Evolutionary conservation across 2,113 vertebrate species (phyloP).

Genomic region (Nymphicus hollandicus): DNA sequence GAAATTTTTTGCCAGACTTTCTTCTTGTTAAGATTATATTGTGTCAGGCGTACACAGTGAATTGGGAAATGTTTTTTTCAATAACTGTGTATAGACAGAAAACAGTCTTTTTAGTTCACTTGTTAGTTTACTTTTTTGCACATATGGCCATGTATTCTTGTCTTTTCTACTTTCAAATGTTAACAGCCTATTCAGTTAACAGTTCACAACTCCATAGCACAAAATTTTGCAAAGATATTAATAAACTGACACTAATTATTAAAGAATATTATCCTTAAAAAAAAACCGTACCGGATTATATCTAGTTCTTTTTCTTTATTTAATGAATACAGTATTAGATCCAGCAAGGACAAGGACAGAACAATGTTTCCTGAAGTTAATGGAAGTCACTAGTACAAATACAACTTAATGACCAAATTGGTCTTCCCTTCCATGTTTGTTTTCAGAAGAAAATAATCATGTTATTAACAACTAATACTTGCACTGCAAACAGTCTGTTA

Average conservation of each 20-base stretch:
- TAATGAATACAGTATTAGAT: not conserved
- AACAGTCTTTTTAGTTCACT: not conserved
- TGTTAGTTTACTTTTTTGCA: not conserved
- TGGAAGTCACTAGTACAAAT: not conserved
- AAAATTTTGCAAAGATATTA: not conserved
- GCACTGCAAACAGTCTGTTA: not conserved
- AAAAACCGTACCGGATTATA: not conserved
- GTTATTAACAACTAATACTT: not conserved
- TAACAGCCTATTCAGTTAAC: not conserved
- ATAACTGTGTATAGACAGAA: not conserved
- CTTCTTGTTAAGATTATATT: not conserved
- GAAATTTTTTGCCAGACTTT: not conserved
- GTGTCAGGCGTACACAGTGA: rapidly evolving
- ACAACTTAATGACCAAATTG: rapidly evolving
- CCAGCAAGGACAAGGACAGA: not conserved
- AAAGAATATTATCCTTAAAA: not conserved
- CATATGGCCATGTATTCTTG: not conserved
- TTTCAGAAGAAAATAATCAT: not conserved
- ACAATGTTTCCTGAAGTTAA: not conserved
- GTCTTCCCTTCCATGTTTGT: not conserved
- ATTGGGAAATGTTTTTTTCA: not conserved
- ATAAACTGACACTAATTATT: not conserved
- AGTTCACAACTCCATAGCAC: not conserved
- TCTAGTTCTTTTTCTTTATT: not conserved
- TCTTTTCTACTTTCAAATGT: not conserved